These are phyloP conservation scores for Aeoliscus strigatus DNA, from an alignment of 2,797 vertebrate species.

Conservation along the genomic window DNA sequence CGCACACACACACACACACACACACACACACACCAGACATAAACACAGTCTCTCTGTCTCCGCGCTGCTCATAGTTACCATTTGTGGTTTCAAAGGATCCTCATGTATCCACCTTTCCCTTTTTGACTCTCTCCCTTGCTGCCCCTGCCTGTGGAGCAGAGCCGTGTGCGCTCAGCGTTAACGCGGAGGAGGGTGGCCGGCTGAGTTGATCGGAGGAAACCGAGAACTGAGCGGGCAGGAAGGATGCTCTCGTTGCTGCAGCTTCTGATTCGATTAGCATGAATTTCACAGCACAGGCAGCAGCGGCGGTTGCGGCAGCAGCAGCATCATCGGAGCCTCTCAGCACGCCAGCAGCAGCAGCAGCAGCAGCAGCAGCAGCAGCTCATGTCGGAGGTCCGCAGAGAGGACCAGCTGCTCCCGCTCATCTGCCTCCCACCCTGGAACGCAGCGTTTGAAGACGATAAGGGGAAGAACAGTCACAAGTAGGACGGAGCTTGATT, in stretches of 20 bases:
- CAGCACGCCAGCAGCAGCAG: no score
- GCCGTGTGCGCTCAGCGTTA: constrained; percentile 7
- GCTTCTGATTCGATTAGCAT: constrained; percentile 76
- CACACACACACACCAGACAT: constrained; percentile 23
- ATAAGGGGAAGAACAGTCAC: constrained; percentile 33
- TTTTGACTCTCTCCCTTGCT: no score
- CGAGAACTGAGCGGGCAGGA: constrained; percentile 56
- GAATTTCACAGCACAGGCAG: constrained; percentile 73
- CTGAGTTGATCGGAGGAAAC: constrained; percentile 50
- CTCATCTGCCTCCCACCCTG: constrained; percentile 30
- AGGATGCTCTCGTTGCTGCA: constrained; percentile 71
- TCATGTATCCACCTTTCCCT: constrained; percentile 46
- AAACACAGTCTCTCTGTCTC: constrained; percentile 43
- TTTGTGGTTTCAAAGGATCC: constrained; percentile 59
- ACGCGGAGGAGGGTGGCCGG: constrained; percentile 2
- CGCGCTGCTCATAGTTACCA: constrained; percentile 55
- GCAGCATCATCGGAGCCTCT: constrained; percentile 53
- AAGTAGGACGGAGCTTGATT: constrained; percentile 42
- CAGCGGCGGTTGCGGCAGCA: constrained; percentile 49
- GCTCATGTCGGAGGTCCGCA: constrained; percentile 50
- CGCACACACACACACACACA: not conserved
- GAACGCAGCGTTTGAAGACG: constrained; percentile 42
- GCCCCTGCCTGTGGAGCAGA: no score
- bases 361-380: constrained; percentile 50
- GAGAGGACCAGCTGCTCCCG: constrained; percentile 43